Evolutionary conservation across 2,888 invertebrate species (phyloP), one percentile per base, ranked within the genome.

Genomic region (Agrotis exclamationis): DNA sequence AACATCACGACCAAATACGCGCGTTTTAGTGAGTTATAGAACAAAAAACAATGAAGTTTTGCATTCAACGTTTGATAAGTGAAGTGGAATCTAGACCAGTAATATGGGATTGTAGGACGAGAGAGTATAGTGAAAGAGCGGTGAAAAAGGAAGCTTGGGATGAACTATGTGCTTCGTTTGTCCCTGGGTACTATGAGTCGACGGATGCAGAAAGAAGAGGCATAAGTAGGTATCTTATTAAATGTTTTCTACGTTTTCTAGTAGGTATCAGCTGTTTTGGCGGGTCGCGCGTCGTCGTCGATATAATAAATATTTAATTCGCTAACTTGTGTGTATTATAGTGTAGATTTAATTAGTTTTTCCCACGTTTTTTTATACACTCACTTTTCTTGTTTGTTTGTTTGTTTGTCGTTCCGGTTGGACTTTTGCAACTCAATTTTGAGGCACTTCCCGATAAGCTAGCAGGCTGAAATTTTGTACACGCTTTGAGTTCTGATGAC

Each of bases 101-200:
- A 14, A 33, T 74, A 54, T 74, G 73, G 73, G 73, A 74, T 6
- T 47, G 33, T 18, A 77, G 73, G 14, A n/a, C 5, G 9, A 18
- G 54, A 33, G 59, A 54, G 9, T 74, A 77, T 14, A 74, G 59
- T 13, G 77, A 77, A 0, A 76, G 73, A 13, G 6, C 44, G 5
- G 22, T 70, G 44, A 74, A 74, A 33, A 28, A 48, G 7, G 59
- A 54, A 48, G 73, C 73, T 56, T 74, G 73, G 73, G 59, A 77
- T 3, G 70, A 77, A 6, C 5, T 72, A 7, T 74, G 70, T 45
- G 48, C 54, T 22, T 1, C 54, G 18, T 70, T 74, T 2, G 77
- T 59, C 18, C 44, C 70, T 1, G 44, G 44, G 14, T 74, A 50
- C 44, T 54, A 28, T 33, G 44, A 59, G 22, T 48, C 58, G 14